Percentiles rank a stretch among this genome's conserved stretches.
phyloP scores from a whole-genome alignment of 2,797 vertebrate species.

The Iguana delicatissima region DNA sequence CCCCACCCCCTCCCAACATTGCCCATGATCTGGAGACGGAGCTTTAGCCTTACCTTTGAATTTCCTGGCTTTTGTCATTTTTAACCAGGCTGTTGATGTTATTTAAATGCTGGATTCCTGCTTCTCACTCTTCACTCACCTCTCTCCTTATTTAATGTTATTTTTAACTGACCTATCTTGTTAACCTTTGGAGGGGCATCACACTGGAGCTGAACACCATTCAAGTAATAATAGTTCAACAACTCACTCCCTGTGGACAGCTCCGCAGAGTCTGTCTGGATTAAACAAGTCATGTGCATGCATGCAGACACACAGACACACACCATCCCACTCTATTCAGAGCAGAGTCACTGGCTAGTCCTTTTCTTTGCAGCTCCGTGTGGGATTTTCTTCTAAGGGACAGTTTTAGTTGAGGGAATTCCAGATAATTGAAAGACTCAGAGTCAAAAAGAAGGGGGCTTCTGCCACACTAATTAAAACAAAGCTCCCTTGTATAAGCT shows the following conservation, averaged over 20 bases:
- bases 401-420: conserved; percentile 55
- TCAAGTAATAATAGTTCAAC: conserved; percentile 62
- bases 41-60: conserved; percentile 37
- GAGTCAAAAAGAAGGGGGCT: conserved; percentile 26
- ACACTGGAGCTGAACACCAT: conserved; percentile 56
- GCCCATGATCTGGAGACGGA: conserved; percentile 14
- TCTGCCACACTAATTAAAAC: conserved; percentile 55
- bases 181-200: conserved; percentile 63
- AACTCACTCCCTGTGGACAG: conserved; percentile 43
- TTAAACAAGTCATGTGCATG: conserved; percentile 14
- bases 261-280: conserved; percentile 53
- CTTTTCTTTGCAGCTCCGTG: conserved; percentile 60
- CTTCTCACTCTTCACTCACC: neutral
- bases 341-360: conserved; percentile 33
- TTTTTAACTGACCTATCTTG: conserved; percentile 69
- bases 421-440: conserved; percentile 49
- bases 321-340: conserved; percentile 41
- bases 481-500: conserved; percentile 57
- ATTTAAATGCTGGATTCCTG: conserved; percentile 35
- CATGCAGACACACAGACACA: neutral
- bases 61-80: conserved; percentile 55
- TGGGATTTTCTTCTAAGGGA: conserved; percentile 57
- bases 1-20: neutral
- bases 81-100: conserved; percentile 22
- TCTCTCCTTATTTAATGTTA: conserved; percentile 55